Conservation (phyloP, 2,113 vertebrate species). For the Phocoena sinus region DNA sequence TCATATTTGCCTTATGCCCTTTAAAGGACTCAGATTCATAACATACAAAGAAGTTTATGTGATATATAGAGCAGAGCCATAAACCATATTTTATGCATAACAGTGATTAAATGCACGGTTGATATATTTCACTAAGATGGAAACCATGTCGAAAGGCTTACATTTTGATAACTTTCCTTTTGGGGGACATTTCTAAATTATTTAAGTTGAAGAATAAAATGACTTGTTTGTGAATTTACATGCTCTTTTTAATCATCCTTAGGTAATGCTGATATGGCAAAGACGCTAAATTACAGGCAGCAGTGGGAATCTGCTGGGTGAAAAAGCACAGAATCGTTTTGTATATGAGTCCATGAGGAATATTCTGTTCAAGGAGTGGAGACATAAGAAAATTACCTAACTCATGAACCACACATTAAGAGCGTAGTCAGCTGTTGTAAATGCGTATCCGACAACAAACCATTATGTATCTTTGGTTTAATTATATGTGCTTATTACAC, state of each 20-base stretch:
- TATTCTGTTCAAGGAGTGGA: constrained; percentile 67
- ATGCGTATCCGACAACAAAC: constrained; percentile 79
- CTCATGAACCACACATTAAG: constrained; percentile 75
- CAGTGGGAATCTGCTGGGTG: constrained; percentile 64
- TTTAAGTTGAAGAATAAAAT: constrained; percentile 73
- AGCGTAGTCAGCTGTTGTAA: constrained; percentile 78
- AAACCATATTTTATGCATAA: constrained; percentile 67
- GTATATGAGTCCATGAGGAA: constrained; percentile 72
- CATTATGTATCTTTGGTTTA: constrained; percentile 78
- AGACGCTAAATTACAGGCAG: constrained; percentile 72
- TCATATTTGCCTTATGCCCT: constrained; percentile 44
- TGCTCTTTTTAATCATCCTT: constrained; percentile 72
- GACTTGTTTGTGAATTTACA: constrained; percentile 72
- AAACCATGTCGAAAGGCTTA: constrained; percentile 64
- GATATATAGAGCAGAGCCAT: constrained; percentile 63
- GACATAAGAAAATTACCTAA: constrained; percentile 77
- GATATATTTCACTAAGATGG: constrained; percentile 66
- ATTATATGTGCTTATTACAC: constrained; percentile 77
- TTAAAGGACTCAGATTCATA: constrained; percentile 50
- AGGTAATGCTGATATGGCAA: constrained; percentile 68
- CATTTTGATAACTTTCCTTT: constrained; percentile 71
- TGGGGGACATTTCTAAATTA: constrained; percentile 69
- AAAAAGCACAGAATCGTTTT: constrained; percentile 64
- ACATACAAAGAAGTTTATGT: constrained; percentile 62
- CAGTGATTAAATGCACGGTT: constrained; percentile 54